Conservation (phyloP, 1,140 invertebrate species). For the Grapholita molesta region DNA sequence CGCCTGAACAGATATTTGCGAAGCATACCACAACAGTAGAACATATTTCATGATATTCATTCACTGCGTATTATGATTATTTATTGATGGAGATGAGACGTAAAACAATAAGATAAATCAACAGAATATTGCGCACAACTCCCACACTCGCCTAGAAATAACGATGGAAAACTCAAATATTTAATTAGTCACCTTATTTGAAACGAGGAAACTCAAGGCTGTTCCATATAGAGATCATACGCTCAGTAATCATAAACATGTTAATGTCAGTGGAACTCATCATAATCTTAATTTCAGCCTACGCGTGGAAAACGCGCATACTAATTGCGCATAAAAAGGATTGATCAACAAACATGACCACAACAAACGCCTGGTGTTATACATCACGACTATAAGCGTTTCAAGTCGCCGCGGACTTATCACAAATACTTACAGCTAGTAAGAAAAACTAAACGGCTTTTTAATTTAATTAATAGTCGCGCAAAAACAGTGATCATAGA, state of each 20-base stretch:
- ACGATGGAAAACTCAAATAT: conserved; percentile 65
- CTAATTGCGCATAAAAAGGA: conserved; percentile 34
- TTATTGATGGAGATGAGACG: conserved; percentile 9
- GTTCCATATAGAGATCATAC: conserved; percentile 58
- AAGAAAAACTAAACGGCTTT: not conserved
- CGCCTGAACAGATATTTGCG: conserved; percentile 33
- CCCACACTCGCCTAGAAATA: conserved; percentile 56
- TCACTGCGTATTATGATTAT: conserved; percentile 10
- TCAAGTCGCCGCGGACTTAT: not conserved
- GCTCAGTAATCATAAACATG: conserved; percentile 54
- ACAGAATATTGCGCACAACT: conserved; percentile 41
- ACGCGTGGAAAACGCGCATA: conserved; percentile 60
- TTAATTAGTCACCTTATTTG: conserved; percentile 67
- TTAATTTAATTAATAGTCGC: not conserved
- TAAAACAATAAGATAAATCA: conserved; percentile 41
- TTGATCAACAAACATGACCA: conserved; percentile 1
- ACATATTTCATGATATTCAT: conserved; percentile 29
- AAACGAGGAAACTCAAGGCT: conserved; percentile 59
- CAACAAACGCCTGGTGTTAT: not conserved
- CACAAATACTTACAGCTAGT: not conserved
- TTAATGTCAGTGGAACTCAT: conserved; percentile 62
- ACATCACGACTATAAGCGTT: not conserved
- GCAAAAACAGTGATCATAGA: conserved; percentile 1
- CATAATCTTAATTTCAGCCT: conserved; percentile 61
- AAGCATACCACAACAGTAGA: conserved; percentile 23